These are phyloP conservation scores for Coelopa pilipes DNA, from an alignment of 2,888 invertebrate species.

Conservation along the genomic window DNA sequence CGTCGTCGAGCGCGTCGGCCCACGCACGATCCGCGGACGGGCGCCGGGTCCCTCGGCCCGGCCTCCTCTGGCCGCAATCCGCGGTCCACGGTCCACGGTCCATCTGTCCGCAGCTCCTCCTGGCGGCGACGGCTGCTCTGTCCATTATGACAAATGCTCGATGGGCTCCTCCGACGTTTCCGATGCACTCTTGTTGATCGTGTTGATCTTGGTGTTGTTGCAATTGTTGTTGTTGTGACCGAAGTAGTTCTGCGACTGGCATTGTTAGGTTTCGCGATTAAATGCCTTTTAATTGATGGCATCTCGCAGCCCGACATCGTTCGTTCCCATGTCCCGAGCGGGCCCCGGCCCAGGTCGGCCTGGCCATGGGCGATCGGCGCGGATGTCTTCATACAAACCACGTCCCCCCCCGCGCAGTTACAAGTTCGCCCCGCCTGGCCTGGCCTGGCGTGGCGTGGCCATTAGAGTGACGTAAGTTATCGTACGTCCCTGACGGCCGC, in stretches of 20 bases:
- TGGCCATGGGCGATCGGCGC: not conserved
- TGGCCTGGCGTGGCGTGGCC: no score
- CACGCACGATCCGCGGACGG: no score
- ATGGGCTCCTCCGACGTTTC: no score
- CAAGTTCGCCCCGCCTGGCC: not conserved
- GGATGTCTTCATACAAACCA: not conserved
- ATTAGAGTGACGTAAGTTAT: no score
- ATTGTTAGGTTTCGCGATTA: slow-evolving; percentile 7
- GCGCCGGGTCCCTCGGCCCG: no score
- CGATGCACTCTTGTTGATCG: no score
- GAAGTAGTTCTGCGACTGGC: not conserved
- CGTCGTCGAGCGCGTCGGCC: no score
- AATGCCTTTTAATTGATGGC: slow-evolving; percentile 19
- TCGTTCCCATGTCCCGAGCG: not conserved
- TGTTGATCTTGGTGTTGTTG: not conserved
- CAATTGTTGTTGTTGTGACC: not conserved
- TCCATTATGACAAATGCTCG: slow-evolving; percentile 8
- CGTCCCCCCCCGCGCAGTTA: not conserved
- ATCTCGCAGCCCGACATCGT: slow-evolving; percentile 9
- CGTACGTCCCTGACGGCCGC: no score
- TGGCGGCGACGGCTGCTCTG: not conserved
- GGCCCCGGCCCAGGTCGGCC: no score
- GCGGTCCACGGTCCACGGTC: no score
- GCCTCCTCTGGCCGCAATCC: no score
- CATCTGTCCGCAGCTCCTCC: no score